Evolutionary conservation across 2,888 invertebrate genomes (phyloP), one percentile per base, ranked within the genome.

Genomic region (Gandaritis pyraliata): DNA sequence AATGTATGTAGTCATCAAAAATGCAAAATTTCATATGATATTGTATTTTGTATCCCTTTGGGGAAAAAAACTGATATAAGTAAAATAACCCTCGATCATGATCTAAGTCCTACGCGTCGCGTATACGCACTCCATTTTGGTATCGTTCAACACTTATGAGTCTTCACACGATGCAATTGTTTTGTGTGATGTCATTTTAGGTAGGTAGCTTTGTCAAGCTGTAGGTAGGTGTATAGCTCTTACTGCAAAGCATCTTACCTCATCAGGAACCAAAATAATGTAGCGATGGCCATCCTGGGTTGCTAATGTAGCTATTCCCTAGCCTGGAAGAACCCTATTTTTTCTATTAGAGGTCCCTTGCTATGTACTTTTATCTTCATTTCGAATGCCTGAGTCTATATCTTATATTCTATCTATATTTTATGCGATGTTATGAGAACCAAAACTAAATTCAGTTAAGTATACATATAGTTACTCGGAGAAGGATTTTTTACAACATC

Each of bases 131-230:
- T 41, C 39, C 56, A 50, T 52, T 61, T 53, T 48, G 51, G 46
- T 48, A 53, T n/a, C n/a, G n/a, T n/a, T 41, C 45, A 13, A 12
- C 58, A 54, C 41, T 51, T 55, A 58, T 46, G 38, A 41, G 56
- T 58, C 48, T 61, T 62, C 57, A 45, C 57, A 53, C 49, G 38
- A 29, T 58, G 53, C 57, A 52, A 23, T 45, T 38, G 23, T 23
- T 41, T 8, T 33, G 33, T 39, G 12, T 65, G 63, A 63, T 63
- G 50, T 60, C 58, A 59, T 52, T 3, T 23, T 23, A 23, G 16
- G 7, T 47, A 16, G 11, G 8, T 45, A 43, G 23, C 23, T n/a
- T n/a, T n/a, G n/a, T n/a, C 23, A 23, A 23, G 23, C 23, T 23
- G 23, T 23, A 5, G 3, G 6, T 23, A 23, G 3, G 6, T 23